These are phyloP conservation scores for Taenaris catops DNA, from an alignment of 2,888 invertebrate species.

Conservation along the genomic window DNA sequence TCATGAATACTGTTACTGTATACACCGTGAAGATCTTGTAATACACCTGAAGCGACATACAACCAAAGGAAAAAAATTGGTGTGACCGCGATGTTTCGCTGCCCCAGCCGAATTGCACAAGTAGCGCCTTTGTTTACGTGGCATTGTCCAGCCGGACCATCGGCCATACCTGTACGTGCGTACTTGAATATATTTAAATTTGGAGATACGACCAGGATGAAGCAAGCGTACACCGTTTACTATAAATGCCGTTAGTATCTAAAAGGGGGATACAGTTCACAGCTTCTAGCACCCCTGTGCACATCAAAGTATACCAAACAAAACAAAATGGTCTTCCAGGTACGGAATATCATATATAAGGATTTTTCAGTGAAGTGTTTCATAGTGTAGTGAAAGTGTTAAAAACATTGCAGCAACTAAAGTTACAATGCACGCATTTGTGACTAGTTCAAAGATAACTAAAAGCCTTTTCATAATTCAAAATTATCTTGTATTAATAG, in stretches of 20 bases:
- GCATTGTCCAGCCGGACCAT: conserved; percentile 69
- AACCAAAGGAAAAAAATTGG: conserved; percentile 48
- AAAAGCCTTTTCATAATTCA: not conserved
- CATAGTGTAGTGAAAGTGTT: conserved; percentile 29
- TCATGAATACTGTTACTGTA: conserved; percentile 2
- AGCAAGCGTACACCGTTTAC: conserved; percentile 52
- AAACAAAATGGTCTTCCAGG: conserved; percentile 68
- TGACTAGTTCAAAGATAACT: no score
- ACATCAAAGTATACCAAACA: conserved; percentile 45
- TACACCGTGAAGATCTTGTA: conserved; percentile 36
- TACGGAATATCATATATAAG: conserved; percentile 42
- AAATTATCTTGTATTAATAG: no score
- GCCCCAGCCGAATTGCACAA: conserved; percentile 63
- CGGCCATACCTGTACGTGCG: conserved; percentile 65
- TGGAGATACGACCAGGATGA: conserved; percentile 75
- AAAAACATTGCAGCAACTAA: conserved; percentile 18
- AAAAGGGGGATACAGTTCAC: conserved; percentile 63
- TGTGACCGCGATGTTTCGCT: conserved; percentile 62
- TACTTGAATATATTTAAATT: conserved; percentile 80
- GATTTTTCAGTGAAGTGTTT: conserved; percentile 39
- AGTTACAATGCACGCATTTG: no score
- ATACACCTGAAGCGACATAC: conserved; percentile 42
- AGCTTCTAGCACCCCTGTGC: conserved; percentile 57
- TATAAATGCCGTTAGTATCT: conserved; percentile 62
- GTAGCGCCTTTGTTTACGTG: conserved; percentile 64